A percentile compares a stretch with the other conserved stretches of the same genome.
phyloP scores from a whole-genome alignment of 2,888 invertebrate species.

The Abscondita cerata region DNA sequence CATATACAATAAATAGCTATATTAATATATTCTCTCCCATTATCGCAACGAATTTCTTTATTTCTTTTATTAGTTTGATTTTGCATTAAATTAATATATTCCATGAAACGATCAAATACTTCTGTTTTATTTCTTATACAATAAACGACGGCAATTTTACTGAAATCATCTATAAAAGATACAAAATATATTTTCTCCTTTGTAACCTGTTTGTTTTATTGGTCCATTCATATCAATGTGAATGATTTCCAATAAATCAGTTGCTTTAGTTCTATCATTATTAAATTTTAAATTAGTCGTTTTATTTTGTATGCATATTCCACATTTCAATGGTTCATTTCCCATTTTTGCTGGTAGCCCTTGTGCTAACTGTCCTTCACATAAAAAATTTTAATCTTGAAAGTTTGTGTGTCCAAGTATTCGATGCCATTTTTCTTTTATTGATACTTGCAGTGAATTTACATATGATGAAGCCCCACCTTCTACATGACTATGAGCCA shows the following conservation, averaged over 20 bases:
- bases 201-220: conserved; percentile 26
- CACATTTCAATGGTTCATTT: conserved; percentile 18
- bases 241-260: conserved; percentile 37
- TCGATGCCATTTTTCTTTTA: conserved; percentile 42
- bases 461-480: not conserved
- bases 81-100: conserved; percentile 33
- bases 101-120: conserved; percentile 35
- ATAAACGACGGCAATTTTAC: conserved; percentile 31
- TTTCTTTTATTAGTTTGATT: conserved; percentile 29
- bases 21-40: no score
- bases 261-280: conserved; percentile 38
- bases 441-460: not conserved
- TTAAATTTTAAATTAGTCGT: conserved; percentile 36
- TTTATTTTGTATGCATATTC: conserved; percentile 23
- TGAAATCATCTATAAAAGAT: conserved; percentile 41
- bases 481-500: not conserved
- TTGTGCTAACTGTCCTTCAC: conserved; percentile 6
- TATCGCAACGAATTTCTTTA: conserved; percentile 37
- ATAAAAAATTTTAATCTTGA: conserved; percentile 15
- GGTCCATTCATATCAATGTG: conserved; percentile 28
- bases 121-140: conserved; percentile 37
- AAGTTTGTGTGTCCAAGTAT: conserved; percentile 42
- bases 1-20: no score
- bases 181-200: conserved; percentile 40
- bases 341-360: conserved; percentile 16